phyloP scores from a whole-genome alignment of 2,113 vertebrate genomes.

The Sinocyclocheilus anshuiensis region DNA sequence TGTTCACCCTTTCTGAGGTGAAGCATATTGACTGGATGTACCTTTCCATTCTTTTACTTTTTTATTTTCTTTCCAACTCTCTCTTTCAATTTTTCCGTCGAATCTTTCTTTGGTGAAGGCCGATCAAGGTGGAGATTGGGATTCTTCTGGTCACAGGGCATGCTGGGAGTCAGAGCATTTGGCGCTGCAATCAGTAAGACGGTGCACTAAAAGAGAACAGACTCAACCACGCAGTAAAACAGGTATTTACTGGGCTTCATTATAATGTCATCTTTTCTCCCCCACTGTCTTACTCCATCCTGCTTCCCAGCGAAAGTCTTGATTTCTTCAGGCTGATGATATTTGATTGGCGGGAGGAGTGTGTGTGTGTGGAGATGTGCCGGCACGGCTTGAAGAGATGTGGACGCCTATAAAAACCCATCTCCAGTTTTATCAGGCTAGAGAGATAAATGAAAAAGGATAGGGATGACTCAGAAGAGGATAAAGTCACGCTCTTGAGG shows the following conservation, averaged over 20 bases:
- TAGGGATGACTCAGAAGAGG: constrained; percentile 27
- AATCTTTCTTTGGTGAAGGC: background rate
- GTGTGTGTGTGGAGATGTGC: no score
- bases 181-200: background rate
- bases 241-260: constrained; percentile 48
- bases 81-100: background rate
- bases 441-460: constrained; percentile 10
- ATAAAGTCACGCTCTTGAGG: background rate
- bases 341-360: constrained; percentile 41
- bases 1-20: background rate
- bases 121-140: background rate
- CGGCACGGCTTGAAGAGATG: background rate
- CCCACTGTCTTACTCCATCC: constrained; percentile 11
- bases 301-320: constrained; percentile 32
- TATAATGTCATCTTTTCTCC: constrained; percentile 36
- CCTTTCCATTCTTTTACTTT: background rate
- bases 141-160: constrained; percentile 39
- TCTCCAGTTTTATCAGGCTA: constrained; percentile 28
- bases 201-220: constrained; percentile 9
- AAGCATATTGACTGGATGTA: background rate
- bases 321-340: constrained; percentile 52
- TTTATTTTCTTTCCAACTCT: background rate
- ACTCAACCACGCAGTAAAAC: constrained; percentile 20
- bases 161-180: constrained; percentile 36
- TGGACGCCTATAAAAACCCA: constrained; percentile 19